Percentiles rank a stretch among this genome's conserved stretches.
These are phyloP conservation scores for Drosophila macrospina DNA, from an alignment of 2,888 invertebrate species.

Conservation along the genomic window DNA sequence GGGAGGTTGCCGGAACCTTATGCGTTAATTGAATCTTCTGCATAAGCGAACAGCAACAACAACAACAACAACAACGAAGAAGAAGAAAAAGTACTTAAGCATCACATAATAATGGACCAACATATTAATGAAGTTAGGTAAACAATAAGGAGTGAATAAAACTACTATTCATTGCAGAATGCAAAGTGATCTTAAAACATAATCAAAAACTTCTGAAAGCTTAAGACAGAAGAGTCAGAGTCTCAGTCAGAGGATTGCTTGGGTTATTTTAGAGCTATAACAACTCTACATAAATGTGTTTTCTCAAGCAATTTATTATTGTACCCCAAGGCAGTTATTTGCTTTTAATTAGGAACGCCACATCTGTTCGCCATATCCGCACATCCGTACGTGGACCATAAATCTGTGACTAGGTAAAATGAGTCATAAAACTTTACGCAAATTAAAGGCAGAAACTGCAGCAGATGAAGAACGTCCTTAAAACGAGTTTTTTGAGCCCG, in stretches of 20 bases:
- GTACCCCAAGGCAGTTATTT: background rate
- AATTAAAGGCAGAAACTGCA: constrained; percentile 49
- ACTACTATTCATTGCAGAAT: too few relatives aligned
- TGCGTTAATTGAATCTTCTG: constrained; percentile 63
- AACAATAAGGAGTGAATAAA: constrained; percentile 1
- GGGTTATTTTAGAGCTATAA: background rate
- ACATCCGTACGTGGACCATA: constrained; percentile 12
- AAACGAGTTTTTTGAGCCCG: constrained; percentile 70
- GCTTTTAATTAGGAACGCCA: constrained; percentile 24
- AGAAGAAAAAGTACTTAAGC: background rate
- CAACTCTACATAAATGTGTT: background rate
- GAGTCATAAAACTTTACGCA: constrained; percentile 67
- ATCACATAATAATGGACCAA: constrained; percentile 9
- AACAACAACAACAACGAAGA: background rate
- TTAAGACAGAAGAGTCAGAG: background rate
- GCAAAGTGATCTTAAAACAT: background rate
- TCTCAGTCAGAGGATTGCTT: background rate
- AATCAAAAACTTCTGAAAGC: background rate
- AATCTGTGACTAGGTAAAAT: constrained; percentile 37
- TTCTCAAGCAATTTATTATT: background rate
- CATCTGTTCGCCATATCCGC: constrained; percentile 23
- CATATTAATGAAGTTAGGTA: background rate
- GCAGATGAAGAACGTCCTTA: constrained; percentile 65
- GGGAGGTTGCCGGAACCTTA: constrained; percentile 16
- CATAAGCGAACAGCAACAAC: constrained; percentile 40